phyloP scores from a whole-genome alignment of 2,888 invertebrate species.

The Artemia sinica region DNA sequence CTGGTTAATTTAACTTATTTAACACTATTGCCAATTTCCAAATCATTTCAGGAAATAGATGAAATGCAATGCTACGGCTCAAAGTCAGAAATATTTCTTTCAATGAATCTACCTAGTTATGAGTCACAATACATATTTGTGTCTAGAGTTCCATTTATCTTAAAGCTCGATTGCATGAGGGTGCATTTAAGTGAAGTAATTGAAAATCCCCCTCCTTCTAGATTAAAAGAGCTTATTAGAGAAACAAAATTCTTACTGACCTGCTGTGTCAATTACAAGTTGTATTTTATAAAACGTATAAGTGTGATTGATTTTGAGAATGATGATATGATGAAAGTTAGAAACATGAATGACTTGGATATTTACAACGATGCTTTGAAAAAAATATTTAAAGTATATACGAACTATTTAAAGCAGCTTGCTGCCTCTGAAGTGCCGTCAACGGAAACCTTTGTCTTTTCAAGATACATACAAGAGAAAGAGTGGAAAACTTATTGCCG shows the following conservation, averaged over 20 bases:
- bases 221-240: constrained; percentile 29
- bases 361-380: constrained; percentile 7
- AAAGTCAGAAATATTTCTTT: constrained; percentile 54
- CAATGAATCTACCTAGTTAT: constrained; percentile 66
- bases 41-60: constrained; percentile 33
- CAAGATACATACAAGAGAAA: constrained; percentile 59
- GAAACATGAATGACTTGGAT: constrained; percentile 4
- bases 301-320: not conserved
- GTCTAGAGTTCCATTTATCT: constrained; percentile 64
- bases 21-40: constrained; percentile 40
- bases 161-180: constrained; percentile 75
- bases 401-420: constrained; percentile 69
- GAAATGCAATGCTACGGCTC: constrained; percentile 48
- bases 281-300: not conserved
- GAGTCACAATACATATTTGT: constrained; percentile 65
- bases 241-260: constrained; percentile 1
- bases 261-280: not conserved
- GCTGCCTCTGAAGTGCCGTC: constrained; percentile 38
- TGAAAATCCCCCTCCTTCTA: constrained; percentile 62
- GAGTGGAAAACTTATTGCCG: constrained; percentile 50
- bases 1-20: constrained; percentile 51
- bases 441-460: constrained; percentile 31
- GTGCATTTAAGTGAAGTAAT: constrained; percentile 68
- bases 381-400: constrained; percentile 44
- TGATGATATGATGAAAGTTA: not conserved